Percentiles rank a stretch among this genome's conserved stretches.
These are phyloP conservation scores for Callocephalon fimbriatum DNA, from an alignment of 2,113 vertebrate genomes.

Conservation along the genomic window DNA sequence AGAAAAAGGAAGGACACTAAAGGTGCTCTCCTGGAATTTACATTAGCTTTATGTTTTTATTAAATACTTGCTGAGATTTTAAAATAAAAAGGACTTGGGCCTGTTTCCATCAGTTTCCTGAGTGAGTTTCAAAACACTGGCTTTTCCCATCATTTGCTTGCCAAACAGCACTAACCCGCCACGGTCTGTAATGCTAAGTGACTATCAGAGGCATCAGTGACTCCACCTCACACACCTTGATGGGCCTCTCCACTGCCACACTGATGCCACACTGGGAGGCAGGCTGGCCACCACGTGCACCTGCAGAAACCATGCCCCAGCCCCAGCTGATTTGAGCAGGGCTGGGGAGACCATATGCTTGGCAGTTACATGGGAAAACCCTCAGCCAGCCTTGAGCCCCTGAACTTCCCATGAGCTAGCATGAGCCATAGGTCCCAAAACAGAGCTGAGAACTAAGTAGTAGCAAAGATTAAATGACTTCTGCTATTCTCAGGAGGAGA, in stretches of 20 bases:
- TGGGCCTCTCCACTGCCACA: fast-evolving
- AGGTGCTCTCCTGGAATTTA: background rate
- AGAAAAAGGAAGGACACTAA: background rate
- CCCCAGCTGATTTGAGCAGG: background rate
- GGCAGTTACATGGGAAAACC: background rate
- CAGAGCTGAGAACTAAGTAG: background rate
- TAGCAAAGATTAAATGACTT: background rate
- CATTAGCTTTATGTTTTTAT: background rate
- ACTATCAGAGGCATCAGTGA: background rate
- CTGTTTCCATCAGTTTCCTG: background rate
- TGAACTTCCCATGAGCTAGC: background rate
- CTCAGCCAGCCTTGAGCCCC: background rate
- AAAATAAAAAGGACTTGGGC: background rate
- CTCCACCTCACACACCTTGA: fast-evolving
- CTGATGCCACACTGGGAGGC: background rate
- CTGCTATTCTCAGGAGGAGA: background rate
- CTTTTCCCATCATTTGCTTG: background rate
- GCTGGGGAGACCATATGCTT: background rate
- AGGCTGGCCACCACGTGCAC: fast-evolving
- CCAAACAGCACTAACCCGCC: background rate
- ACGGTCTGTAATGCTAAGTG: fast-evolving
- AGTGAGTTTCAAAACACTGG: background rate
- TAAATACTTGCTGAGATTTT: background rate
- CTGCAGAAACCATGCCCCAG: fast-evolving
- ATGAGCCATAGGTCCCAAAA: fast-evolving